A percentile compares a stretch with the other conserved stretches of the same genome.
phyloP scores from a whole-genome alignment of 2,888 invertebrate genomes.

The Scelioninae gen. 2 region DNA sequence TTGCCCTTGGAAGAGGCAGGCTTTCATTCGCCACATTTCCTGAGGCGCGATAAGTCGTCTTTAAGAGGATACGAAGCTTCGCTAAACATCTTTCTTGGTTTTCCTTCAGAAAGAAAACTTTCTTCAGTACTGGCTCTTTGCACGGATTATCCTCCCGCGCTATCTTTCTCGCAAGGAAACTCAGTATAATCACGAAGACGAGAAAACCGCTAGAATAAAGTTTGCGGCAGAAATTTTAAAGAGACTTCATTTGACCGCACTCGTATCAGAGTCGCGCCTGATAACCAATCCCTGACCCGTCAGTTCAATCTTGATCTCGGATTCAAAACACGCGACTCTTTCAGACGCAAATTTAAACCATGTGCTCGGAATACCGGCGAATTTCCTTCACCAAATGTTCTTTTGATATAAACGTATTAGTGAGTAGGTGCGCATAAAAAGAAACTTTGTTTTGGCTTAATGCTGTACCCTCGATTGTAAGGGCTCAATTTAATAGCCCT shows the following conservation, averaged over 20 bases:
- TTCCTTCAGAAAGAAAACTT: slow-evolving; percentile 63
- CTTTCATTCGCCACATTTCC: slow-evolving; percentile 68
- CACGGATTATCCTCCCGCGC: slow-evolving; percentile 56
- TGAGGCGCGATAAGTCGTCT: slow-evolving; percentile 69
- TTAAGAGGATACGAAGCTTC: slow-evolving; percentile 67
- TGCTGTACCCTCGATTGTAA: slow-evolving; percentile 26
- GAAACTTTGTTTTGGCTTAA: slow-evolving; percentile 19
- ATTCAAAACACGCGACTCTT: slow-evolving; percentile 6
- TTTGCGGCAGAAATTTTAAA: slow-evolving; percentile 39
- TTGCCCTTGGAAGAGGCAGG: slow-evolving; percentile 45
- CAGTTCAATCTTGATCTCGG: slow-evolving; percentile 30
- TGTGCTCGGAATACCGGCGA: not conserved
- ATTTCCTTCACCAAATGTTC: not conserved
- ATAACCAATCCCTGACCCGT: slow-evolving; percentile 45
- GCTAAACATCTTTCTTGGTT: slow-evolving; percentile 63
- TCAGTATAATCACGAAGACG: slow-evolving; percentile 54
- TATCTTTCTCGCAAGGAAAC: slow-evolving; percentile 53
- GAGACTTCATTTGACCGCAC: slow-evolving; percentile 43
- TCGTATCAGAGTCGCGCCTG: slow-evolving; percentile 19
- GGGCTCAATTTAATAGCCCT: slow-evolving; percentile 36
- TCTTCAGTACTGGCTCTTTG: slow-evolving; percentile 48
- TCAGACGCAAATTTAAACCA: not conserved
- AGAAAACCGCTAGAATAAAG: slow-evolving; percentile 52
- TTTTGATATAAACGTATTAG: slow-evolving; percentile 20
- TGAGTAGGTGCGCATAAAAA: slow-evolving; percentile 3